These are phyloP conservation scores for Cetonia aurata DNA, from an alignment of 2,888 invertebrate species.

Conservation along the genomic window DNA sequence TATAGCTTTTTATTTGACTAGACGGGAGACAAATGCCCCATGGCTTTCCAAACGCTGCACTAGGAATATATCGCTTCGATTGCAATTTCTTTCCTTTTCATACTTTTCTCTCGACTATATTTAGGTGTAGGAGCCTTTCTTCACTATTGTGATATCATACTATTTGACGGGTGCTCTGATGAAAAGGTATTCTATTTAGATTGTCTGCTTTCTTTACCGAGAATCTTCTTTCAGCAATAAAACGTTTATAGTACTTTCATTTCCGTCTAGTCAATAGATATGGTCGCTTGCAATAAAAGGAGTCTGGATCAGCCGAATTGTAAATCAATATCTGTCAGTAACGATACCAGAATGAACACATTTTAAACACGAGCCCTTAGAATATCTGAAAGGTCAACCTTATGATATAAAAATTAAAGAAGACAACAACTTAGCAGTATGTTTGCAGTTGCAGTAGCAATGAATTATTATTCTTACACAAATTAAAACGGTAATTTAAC, in stretches of 20 bases:
- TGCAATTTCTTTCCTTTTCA: conserved; percentile 11
- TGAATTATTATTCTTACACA: too few relatives aligned
- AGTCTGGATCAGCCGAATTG: neutral
- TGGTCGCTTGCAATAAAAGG: neutral
- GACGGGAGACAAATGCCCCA: conserved; percentile 12
- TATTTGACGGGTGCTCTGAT: conserved; percentile 4
- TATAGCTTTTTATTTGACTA: conserved; percentile 7
- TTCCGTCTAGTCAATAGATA: conserved; percentile 5
- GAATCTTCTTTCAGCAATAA: neutral
- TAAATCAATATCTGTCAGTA: too few relatives aligned
- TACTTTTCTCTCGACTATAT: neutral
- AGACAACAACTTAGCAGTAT: too few relatives aligned
- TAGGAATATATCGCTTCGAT: conserved; percentile 23
- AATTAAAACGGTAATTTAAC: too few relatives aligned
- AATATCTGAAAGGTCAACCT: too few relatives aligned
- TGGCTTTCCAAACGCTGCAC: conserved; percentile 11
- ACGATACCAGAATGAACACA: too few relatives aligned
- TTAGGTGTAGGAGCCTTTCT: neutral
- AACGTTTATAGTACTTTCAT: conserved; percentile 1
- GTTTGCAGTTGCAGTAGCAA: too few relatives aligned
- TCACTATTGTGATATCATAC: conserved; percentile 5
- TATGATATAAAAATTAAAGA: too few relatives aligned
- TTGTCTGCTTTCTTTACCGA: conserved; percentile 6
- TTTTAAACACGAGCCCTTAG: too few relatives aligned
- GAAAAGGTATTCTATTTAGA: conserved; percentile 17